Conservation (phyloP, 2,113 vertebrate species). For the Micronisus gabar region DNA sequence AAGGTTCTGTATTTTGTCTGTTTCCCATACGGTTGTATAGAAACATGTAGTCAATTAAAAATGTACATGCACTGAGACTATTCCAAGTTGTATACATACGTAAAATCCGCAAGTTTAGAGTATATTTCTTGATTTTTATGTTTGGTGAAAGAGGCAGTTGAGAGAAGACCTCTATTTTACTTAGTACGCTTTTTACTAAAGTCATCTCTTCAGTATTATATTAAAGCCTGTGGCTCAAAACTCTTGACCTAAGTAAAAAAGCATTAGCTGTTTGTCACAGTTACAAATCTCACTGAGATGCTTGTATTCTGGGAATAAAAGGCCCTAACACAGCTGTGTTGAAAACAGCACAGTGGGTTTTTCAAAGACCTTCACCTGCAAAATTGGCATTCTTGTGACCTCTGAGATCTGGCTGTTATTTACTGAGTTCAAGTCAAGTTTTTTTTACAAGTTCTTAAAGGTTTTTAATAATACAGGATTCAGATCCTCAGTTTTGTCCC, state of each 20-base stretch:
- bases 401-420: background rate
- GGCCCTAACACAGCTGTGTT: background rate
- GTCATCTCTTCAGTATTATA: background rate
- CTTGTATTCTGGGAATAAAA: background rate
- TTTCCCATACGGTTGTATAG: background rate
- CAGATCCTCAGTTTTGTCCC: background rate
- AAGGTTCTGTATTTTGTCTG: background rate
- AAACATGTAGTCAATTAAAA: background rate
- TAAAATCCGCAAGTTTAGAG: background rate
- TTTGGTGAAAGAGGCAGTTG: background rate
- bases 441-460: background rate
- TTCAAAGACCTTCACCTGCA: constrained; percentile 4
- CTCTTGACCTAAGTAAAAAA: background rate
- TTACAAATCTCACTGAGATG: background rate
- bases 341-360: background rate
- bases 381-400: background rate
- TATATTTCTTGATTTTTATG: background rate
- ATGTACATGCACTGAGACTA: background rate
- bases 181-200: background rate
- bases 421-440: background rate
- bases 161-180: background rate
- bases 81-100: background rate
- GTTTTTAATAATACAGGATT: background rate
- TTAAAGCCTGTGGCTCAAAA: background rate
- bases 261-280: background rate